phyloP scores from a whole-genome alignment of 2,797 vertebrate species.

The Halcyon leucocephala region DNA sequence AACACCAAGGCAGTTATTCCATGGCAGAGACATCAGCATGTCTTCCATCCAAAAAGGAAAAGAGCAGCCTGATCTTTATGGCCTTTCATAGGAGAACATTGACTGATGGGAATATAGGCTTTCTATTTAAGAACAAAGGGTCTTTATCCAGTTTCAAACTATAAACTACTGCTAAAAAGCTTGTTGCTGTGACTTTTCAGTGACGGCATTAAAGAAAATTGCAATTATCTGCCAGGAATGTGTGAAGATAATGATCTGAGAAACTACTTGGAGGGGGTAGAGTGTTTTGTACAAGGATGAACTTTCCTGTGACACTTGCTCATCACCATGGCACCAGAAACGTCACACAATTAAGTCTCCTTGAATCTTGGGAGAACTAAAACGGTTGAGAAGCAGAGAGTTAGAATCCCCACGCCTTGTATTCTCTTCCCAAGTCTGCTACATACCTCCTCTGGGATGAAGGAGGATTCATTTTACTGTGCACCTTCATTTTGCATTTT shows the following conservation, averaged over 20 bases:
- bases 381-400: not conserved
- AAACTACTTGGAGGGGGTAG: not conserved
- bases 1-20: not conserved
- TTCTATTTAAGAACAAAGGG: constrained; percentile 48
- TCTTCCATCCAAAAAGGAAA: constrained; percentile 1
- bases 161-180: not conserved
- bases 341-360: not conserved
- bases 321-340: constrained; percentile 37
- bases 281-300: not conserved
- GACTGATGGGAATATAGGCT: constrained; percentile 18
- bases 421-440: not conserved
- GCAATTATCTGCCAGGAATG: constrained; percentile 52
- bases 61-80: constrained; percentile 16
- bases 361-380: not conserved
- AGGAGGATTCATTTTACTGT: not conserved
- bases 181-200: constrained; percentile 4
- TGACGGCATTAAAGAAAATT: constrained; percentile 56
- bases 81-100: constrained; percentile 21
- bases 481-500: not conserved
- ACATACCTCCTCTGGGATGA: not conserved
- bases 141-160: constrained; percentile 26
- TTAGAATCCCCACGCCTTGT: not conserved
- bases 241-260: constrained; percentile 49
- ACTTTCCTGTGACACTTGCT: constrained; percentile 18
- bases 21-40: not conserved